Conservation (phyloP, 2,797 vertebrate species). For the Oceanodroma leucorhoa region DNA sequence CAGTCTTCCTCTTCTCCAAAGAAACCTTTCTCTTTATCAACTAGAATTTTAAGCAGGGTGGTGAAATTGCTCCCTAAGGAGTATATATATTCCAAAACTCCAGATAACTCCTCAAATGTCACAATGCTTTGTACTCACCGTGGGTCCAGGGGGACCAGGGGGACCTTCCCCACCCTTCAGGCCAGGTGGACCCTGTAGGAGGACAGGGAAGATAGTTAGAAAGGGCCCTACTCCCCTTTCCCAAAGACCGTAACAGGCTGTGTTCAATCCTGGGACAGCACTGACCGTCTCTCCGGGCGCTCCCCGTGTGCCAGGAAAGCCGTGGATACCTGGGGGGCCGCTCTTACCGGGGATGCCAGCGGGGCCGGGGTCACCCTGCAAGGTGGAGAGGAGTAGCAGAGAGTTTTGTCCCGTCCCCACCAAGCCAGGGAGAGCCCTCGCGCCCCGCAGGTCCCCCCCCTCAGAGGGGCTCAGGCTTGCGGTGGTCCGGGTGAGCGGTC, state of each 20-base stretch:
- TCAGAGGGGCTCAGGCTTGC: neutral
- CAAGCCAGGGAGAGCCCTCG: neutral
- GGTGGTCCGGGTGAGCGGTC: rapidly evolving
- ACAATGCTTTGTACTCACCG: slow-evolving; percentile 74
- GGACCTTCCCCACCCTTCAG: slow-evolving; percentile 91
- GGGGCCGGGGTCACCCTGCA: slow-evolving; percentile 89
- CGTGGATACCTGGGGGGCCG: slow-evolving; percentile 84
- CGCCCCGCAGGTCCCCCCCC: neutral
- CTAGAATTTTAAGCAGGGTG: neutral
- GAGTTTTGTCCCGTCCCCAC: neutral
- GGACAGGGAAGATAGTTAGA: neutral
- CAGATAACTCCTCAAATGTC: neutral
- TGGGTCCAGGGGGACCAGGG: slow-evolving; percentile 78
- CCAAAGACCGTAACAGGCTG: neutral
- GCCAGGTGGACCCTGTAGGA: slow-evolving; percentile 83
- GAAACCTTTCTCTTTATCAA: neutral
- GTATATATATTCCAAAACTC: rapidly evolving
- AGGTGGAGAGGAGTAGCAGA: too few relatives aligned
- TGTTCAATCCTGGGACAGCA: neutral
- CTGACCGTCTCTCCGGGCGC: slow-evolving; percentile 82
- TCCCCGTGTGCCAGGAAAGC: slow-evolving; percentile 86
- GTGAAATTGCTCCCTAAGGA: neutral
- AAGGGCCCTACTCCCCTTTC: neutral
- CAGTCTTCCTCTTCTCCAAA: neutral
- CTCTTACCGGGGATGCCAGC: slow-evolving; percentile 83